These are phyloP conservation scores for Odontophorus gujanensis DNA, from an alignment of 2,113 vertebrate species.

Conservation along the genomic window DNA sequence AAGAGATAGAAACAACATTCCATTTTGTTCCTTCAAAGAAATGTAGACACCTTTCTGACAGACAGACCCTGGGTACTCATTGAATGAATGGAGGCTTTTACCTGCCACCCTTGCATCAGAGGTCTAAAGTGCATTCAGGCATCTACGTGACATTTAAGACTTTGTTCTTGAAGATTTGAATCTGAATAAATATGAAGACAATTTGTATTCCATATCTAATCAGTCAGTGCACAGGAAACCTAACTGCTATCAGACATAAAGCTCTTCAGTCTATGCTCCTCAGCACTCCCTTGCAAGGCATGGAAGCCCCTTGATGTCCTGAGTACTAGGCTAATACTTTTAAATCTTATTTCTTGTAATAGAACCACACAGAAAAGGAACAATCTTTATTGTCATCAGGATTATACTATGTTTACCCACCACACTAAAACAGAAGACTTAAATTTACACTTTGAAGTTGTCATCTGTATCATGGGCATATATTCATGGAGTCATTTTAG, in stretches of 20 bases:
- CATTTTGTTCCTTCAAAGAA: background rate
- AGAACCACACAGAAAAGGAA: background rate
- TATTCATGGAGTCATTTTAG: background rate
- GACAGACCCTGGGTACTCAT: background rate
- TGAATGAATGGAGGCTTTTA: background rate
- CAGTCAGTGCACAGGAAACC: background rate
- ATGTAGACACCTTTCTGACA: background rate
- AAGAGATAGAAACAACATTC: background rate
- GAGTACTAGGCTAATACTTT: background rate
- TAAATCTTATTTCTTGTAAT: background rate
- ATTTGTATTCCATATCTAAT: background rate
- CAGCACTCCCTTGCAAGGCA: background rate
- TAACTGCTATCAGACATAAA: background rate
- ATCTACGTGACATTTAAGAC: background rate
- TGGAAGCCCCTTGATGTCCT: background rate
- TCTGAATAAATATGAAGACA: background rate
- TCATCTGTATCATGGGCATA: background rate
- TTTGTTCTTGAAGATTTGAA: background rate
- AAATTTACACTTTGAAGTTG: slow-evolving; percentile 11
- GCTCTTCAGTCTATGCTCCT: fast-evolving
- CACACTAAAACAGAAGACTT: background rate
- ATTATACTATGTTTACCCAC: background rate
- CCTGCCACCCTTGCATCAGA: background rate
- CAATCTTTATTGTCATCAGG: background rate
- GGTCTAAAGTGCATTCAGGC: background rate